phyloP scores from a whole-genome alignment of 2,113 vertebrate genomes.

The Zootoca vivipara region DNA sequence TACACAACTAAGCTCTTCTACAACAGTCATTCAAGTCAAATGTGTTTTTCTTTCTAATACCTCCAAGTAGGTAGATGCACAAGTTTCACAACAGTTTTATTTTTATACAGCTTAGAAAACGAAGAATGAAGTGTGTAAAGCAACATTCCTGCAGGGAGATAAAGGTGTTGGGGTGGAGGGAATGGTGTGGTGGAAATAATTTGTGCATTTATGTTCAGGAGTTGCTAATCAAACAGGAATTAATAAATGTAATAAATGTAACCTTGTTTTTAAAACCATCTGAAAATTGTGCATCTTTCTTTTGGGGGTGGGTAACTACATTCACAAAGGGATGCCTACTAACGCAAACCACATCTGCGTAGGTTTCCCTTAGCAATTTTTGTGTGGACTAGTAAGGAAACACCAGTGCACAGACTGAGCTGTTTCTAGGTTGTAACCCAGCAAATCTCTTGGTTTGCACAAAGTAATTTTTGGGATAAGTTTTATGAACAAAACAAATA shows the following conservation, averaged over 20 bases:
- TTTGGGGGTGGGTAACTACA: not conserved
- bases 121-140: constrained; percentile 45
- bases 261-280: not conserved
- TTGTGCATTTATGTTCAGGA: not conserved
- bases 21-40: not conserved
- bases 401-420: not conserved
- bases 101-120: constrained; percentile 15
- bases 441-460: not conserved
- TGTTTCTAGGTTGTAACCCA: not conserved
- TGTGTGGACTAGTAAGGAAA: not conserved
- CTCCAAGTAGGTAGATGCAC: not conserved
- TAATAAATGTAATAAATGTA: not conserved
- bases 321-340: not conserved
- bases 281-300: not conserved
- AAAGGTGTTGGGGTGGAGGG: not conserved
- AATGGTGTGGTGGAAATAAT: not conserved
- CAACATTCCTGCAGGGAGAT: constrained; percentile 24
- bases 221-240: not conserved
- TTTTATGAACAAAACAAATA: not conserved
- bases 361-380: not conserved
- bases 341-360: not conserved
- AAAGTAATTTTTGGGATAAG: not conserved
- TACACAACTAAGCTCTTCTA: not conserved
- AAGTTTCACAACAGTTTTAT: too few species aligned
- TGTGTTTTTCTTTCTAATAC: not conserved